Evolutionary conservation across 2,888 invertebrate species (phyloP), one percentile per base, ranked within the genome.

Genomic region (Cheilosia pagana): DNA sequence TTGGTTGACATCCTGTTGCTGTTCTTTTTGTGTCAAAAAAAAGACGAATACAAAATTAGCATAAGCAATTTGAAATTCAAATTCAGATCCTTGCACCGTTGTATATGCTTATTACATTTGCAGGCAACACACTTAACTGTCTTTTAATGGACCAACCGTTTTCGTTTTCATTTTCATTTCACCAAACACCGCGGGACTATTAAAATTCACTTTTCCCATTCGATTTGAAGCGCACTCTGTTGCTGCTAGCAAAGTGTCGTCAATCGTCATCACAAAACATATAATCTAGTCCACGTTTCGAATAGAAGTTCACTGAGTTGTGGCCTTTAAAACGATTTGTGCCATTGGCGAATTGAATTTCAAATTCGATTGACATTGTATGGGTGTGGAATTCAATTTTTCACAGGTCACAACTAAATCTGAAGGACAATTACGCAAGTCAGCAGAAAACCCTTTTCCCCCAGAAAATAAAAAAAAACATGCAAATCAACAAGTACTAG

Each of bases 21-120:
- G 7, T 21, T 65, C 39, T 19, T 39, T 12, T 35, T 35, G 35
- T 3, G 14, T 25, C 21, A n/a, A 14, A 43, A 25, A 12, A 19
- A 16, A 35, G 4, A 14, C 70, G 75, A 50, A 68, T 39, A 50
- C 50, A 10, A 45, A 81, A 81, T 81, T 75, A 70, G 68, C 75
- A 68, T 70, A 65, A 12, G n/a, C 5, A 60, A 76, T 81, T 81
- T 81, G 81, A 71, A 71, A 81, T 81, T 70, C 81, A 81, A 77
- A 81, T 81, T 70, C 65, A 70, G 59, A 55, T 67, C 19, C 55
- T 62, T 28, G 3, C 35, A 67, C 62, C 63, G 70, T n/a, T 23
- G 12, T 12, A 14, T 50, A 48, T 75, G 55, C 70, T 57, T 45
- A 75, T 76, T 63, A 70, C 76, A 28, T 70, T 52, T 31, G 6